Evolutionary conservation across 2,888 invertebrate species (phyloP), one percentile per base, ranked within the genome.

Genomic region (Corythucha ciliata): DNA sequence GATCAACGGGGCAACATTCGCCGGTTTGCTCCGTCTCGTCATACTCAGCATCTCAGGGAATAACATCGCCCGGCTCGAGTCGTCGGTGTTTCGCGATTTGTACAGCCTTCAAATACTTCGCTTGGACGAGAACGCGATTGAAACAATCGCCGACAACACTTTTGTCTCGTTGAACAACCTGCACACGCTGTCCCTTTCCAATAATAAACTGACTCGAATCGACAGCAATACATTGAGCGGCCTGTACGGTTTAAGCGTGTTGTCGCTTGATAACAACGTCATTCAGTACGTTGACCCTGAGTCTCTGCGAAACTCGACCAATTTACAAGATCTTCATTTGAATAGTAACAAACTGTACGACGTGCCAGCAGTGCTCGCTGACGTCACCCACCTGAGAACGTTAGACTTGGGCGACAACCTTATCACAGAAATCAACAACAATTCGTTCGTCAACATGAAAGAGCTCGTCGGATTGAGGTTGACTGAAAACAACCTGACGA

Each of bases 391-490:
- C 64, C 69, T 91, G 54, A 81, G 82, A 68, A 82, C 83, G 18
- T 72, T 92, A 56, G 87, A 89, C 69, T 74, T 92, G 60, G 87
- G 86, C 24, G 85, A 87, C 70, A 92, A 91, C 70, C 78, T 82
- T 64, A 83, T 92, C 62, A 77, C 80, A 46, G 76, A 77, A 60
- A 76, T 91, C 62, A 81, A 78, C 61, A 83, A 84, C 66, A 79
- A 81, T 52, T 83, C 85, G n/a, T 84, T 90, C 64, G 77, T 79
- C 67, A 79, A 81, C 60, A 77, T 90, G 75, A 77, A 78, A 62
- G 82, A 84, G 64, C 77, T 92, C 66, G 83, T 83, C 64, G 83
- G 86, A 20, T 72, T 92, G 53, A 75, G 88, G 63, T 70, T 92
- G 54, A 87, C 88, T 24, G 84, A 86, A 70, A 92, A 92, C 68